phyloP scores from a whole-genome alignment of 2,888 invertebrate genomes.

The Beris morrisii region DNA sequence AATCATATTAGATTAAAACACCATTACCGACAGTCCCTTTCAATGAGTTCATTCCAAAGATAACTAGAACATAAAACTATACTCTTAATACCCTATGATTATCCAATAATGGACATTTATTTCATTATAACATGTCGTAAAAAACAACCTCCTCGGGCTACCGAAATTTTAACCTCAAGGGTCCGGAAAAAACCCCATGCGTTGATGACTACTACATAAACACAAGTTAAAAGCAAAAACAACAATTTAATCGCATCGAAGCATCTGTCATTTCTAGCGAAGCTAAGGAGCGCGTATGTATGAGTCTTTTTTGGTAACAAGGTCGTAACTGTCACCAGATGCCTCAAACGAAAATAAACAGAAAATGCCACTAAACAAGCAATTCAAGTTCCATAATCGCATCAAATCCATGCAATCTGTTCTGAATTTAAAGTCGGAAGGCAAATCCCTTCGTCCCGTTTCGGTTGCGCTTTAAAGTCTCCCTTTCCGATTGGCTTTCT shows the following conservation, averaged over 20 bases:
- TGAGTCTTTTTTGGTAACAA: constrained; percentile 20
- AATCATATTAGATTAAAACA: too few species aligned
- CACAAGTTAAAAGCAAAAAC: neutral
- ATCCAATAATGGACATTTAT: constrained; percentile 29
- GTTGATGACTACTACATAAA: too few species aligned
- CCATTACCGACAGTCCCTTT: too few species aligned
- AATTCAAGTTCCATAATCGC: constrained; percentile 39
- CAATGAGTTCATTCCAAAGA: neutral
- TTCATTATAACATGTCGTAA: constrained; percentile 8
- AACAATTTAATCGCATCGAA: constrained; percentile 27
- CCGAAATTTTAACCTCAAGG: too few species aligned
- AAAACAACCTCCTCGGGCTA: constrained; percentile 12
- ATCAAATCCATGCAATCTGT: constrained; percentile 35
- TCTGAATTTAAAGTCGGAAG: constrained; percentile 21
- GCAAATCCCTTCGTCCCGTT: constrained; percentile 9
- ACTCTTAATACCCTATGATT: constrained; percentile 22
- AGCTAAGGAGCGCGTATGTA: constrained; percentile 14
- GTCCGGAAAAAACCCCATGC: too few species aligned
- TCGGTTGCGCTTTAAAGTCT: neutral
- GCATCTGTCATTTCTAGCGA: constrained; percentile 22
- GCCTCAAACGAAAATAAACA: constrained; percentile 37
- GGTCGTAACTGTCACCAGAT: constrained; percentile 26
- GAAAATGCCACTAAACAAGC: constrained; percentile 39
- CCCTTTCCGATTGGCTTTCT: constrained; percentile 29
- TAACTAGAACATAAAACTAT: constrained; percentile 11